Evolutionary conservation across 2,888 invertebrate species (phyloP), one percentile per base, ranked within the genome.

Genomic region (Melangyna quadrimaculata): DNA sequence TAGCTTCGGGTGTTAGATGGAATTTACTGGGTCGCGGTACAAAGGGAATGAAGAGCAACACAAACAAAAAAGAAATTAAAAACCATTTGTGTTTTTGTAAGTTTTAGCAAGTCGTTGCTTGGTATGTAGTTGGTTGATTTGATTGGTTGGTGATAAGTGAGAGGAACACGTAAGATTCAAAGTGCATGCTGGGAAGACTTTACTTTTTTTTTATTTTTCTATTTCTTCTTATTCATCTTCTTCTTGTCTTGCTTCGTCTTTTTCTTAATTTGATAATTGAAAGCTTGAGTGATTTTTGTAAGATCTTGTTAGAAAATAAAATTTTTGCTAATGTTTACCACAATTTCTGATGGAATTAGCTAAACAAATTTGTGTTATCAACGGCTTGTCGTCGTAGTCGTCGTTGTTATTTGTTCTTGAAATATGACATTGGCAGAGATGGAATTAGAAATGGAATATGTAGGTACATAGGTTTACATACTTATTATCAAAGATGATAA

Each of bases 1-100:
- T 77, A 29, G 55, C 27, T 71, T 75, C 72, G 59, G 72, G 72
- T 80, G 80, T 80, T 86, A 86, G 84, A 80, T 86, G 80, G 45
- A 80, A 77, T 86, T 67, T 67, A 51, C 51, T 78, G 65, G 69
- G 45, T 45, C 45, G 14, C 19, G 57, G 61, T 35, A 55, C 27
- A 32, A 70, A 70, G 70, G 70, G 70, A 75, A 67, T 22, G 40
- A 40, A 57, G 29, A 63, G 35, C 24, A 51, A 22, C 24, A 24
- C 10, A 51, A 51, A 51, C 2, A 51, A 24, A 22, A 14, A 22
- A 3, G 10, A 3, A 22, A 51, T 17, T 7, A 14, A 51, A 14
- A 51, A 8, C 35, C 10, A 10, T 59, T 59, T 57, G 35, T 65
- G 37, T 81, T 81, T 81, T 75, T 35, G 32, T 63, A 75, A 70